phyloP scores from a whole-genome alignment of 2,888 invertebrate genomes.

The Heliconius charithonia region DNA sequence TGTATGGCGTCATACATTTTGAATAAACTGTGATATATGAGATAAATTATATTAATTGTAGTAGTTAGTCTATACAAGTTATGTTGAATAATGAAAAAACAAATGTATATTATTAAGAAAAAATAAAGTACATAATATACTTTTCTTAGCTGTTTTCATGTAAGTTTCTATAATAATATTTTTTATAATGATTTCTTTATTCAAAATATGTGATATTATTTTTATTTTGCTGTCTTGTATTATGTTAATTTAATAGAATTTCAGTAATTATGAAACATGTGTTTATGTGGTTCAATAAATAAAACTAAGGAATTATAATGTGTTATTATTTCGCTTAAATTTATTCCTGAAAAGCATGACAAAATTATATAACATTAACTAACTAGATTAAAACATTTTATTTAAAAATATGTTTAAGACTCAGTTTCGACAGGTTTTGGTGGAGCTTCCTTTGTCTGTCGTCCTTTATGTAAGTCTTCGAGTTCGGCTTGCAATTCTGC shows the following conservation, averaged over 20 bases:
- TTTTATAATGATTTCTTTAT: neutral
- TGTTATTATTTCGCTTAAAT: constrained; percentile 22
- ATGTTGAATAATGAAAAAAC: neutral
- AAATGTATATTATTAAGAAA: no score
- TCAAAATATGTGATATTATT: no score
- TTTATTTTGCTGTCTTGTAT: no score
- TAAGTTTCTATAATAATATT: neutral
- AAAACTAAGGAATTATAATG: neutral
- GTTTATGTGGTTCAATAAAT: constrained; percentile 13
- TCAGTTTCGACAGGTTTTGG: constrained; percentile 34
- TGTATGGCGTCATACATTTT: neutral
- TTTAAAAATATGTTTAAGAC: constrained; percentile 1
- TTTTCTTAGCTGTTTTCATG: neutral
- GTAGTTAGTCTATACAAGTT: neutral
- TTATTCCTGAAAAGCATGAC: neutral
- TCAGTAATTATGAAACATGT: neutral
- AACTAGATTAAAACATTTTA: constrained; percentile 6
- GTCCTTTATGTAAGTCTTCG: constrained; percentile 73
- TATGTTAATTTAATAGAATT: neutral
- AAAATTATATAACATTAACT: constrained; percentile 10
- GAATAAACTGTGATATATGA: constrained; percentile 9
- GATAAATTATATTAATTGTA: neutral
- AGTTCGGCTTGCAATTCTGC: constrained; percentile 88
- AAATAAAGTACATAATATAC: neutral
- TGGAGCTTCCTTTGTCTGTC: constrained; percentile 47